Evolutionary conservation across 2,797 vertebrate genomes (phyloP).

Genomic region (Meriones psammophilus): DNA sequence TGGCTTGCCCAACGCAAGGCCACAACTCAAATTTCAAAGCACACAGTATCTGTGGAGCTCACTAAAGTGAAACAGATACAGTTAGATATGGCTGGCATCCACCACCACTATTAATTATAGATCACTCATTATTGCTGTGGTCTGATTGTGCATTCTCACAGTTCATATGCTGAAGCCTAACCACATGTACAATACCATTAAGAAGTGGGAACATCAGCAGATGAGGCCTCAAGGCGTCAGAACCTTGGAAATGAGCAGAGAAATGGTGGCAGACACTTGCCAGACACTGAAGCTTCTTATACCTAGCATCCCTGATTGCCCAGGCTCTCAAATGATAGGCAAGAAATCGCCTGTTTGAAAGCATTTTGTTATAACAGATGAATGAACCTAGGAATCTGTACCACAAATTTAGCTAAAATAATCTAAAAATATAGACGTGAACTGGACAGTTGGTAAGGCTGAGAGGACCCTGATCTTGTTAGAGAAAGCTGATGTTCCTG

Average conservation of each 20-base stretch:
- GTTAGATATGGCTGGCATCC: neutral
- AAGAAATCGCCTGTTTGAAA: neutral
- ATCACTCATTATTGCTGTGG: neutral
- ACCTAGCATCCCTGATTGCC: neutral
- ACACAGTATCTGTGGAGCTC: neutral
- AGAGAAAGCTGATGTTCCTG: neutral
- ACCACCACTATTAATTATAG: neutral
- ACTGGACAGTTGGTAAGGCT: neutral
- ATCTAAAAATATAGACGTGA: neutral
- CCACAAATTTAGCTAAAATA: neutral
- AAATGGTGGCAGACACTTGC: neutral
- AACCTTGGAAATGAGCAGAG: neutral
- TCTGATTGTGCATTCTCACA: neutral
- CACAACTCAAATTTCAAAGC: neutral
- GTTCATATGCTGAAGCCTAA: neutral
- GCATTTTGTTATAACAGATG: neutral
- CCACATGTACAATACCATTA: neutral
- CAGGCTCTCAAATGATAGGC: neutral
- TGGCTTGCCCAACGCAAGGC: neutral
- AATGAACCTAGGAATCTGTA: neutral
- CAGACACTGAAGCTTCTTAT: neutral
- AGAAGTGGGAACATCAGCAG: neutral
- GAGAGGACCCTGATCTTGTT: neutral
- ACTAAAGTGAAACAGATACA: neutral
- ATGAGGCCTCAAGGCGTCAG: neutral